phyloP scores from a whole-genome alignment of 2,888 invertebrate genomes.

The Ectemnius cavifrons region DNA sequence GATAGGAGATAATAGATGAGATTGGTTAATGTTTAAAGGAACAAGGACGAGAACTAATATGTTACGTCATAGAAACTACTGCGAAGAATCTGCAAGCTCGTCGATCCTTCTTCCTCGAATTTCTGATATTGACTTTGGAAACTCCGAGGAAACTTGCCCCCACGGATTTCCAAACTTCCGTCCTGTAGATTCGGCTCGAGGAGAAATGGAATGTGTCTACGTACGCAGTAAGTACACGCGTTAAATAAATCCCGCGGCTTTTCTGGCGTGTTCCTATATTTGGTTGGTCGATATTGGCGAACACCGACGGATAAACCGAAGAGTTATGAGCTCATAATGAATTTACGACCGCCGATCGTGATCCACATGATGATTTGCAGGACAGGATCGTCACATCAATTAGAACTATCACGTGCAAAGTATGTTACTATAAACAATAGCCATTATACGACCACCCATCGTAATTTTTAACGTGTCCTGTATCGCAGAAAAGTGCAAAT shows the following conservation, averaged over 20 bases:
- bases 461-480: too few species aligned
- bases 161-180: background rate
- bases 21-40: too few species aligned
- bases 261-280: background rate
- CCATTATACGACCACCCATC: background rate
- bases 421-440: background rate
- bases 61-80: too few species aligned
- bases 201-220: background rate
- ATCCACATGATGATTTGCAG: background rate
- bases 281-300: background rate
- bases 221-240: background rate
- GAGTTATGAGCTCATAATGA: conserved; percentile 1
- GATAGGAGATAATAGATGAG: too few species aligned
- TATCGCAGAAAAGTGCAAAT: too few species aligned
- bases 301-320: background rate
- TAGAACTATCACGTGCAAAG: background rate
- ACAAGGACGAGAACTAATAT: too few species aligned
- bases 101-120: background rate
- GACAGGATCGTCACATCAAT: background rate
- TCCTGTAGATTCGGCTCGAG: background rate
- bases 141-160: background rate
- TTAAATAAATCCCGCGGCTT: background rate
- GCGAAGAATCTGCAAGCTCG: background rate
- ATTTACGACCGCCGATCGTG: background rate
- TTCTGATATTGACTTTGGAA: conserved; percentile 14